phyloP scores from a whole-genome alignment of 2,888 invertebrate genomes.

The Eumerus sabulonum region DNA sequence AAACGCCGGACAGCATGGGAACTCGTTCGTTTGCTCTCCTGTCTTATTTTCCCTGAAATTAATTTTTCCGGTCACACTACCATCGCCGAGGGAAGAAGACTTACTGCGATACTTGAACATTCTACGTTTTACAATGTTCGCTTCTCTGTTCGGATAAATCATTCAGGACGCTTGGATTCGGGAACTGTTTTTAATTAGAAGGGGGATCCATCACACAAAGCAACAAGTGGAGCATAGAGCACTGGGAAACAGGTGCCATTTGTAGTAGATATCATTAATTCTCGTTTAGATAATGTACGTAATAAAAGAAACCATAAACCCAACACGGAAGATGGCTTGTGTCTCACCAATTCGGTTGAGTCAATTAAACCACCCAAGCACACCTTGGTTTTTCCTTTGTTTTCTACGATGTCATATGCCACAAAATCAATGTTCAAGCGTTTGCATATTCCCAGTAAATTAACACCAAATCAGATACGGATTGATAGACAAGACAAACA shows the following conservation, averaged over 20 bases:
- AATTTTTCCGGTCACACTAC: conserved; percentile 54
- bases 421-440: conserved; percentile 4
- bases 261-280: too few species aligned
- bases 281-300: too few species aligned
- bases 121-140: conserved; percentile 7
- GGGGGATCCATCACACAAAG: conserved; percentile 29
- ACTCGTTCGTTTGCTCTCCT: conserved; percentile 29
- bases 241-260: too few species aligned
- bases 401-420: neutral
- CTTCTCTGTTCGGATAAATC: conserved; percentile 25
- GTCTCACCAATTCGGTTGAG: too few species aligned
- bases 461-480: neutral
- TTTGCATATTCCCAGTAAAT: conserved; percentile 4
- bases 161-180: conserved; percentile 16
- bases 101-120: too few species aligned
- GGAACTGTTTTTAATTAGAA: conserved; percentile 50
- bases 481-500: conserved; percentile 20
- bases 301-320: too few species aligned
- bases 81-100: conserved; percentile 20
- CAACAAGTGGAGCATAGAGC: too few species aligned
- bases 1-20: conserved; percentile 14
- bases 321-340: too few species aligned
- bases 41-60: conserved; percentile 36
- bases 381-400: too few species aligned
- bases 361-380: too few species aligned